Percentiles rank a stretch among this genome's conserved stretches.
phyloP scores from a whole-genome alignment of 2,797 vertebrate genomes.

The Diceros bicornis region DNA sequence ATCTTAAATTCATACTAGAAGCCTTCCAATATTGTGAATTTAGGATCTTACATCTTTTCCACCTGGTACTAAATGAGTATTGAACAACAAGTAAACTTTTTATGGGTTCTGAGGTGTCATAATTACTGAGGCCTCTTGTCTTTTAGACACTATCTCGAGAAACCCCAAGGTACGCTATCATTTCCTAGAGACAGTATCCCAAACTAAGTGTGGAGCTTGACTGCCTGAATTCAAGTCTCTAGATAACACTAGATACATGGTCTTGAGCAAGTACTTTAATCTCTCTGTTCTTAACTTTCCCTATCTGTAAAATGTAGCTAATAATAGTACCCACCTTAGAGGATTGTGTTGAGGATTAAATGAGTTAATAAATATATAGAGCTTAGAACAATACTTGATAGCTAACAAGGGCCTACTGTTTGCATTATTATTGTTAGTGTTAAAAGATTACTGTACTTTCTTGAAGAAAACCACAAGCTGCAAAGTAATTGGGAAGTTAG shows the following conservation, averaged over 20 bases:
- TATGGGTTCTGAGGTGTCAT: neutral
- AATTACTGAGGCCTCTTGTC: neutral
- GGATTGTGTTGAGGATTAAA: constrained; percentile 15
- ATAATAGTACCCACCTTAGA: neutral
- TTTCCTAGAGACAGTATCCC: neutral
- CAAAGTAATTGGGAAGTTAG: constrained; percentile 17
- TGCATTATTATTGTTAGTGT: neutral
- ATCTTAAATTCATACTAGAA: neutral
- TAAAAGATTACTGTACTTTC: neutral
- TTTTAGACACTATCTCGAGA: constrained; percentile 30
- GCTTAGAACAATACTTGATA: constrained; percentile 12
- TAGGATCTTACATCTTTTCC: constrained; percentile 11
- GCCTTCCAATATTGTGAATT: constrained; percentile 45
- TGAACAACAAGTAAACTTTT: neutral
- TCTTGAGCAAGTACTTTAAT: neutral
- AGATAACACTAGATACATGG: neutral
- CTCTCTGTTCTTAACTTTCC: neutral
- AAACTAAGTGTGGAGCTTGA: neutral
- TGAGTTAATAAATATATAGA: neutral
- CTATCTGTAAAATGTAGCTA: neutral
- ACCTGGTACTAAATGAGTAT: neutral
- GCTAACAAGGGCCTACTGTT: constrained; percentile 8
- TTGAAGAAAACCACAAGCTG: constrained; percentile 46
- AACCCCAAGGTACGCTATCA: neutral
- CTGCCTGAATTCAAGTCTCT: neutral